Conservation (phyloP, 2,888 invertebrate species). For the Meta bourneti region DNA sequence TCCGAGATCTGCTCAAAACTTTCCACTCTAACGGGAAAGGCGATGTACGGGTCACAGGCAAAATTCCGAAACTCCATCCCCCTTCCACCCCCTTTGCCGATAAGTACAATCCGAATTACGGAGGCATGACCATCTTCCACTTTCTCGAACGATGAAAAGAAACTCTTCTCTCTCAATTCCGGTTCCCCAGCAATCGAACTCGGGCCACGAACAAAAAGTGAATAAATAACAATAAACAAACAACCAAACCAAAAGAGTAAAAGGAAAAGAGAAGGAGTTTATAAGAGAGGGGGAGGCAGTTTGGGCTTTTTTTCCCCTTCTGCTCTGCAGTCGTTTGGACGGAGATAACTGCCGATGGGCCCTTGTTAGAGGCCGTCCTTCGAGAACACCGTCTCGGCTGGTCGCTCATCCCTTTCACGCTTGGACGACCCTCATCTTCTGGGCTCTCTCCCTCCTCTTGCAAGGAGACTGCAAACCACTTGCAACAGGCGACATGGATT, state of each 20-base stretch:
- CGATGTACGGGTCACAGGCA: neutral
- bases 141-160: constrained; percentile 2
- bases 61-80: neutral
- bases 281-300: neutral
- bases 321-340: neutral
- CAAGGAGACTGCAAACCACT: neutral
- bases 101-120: constrained; percentile 24
- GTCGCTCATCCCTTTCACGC: constrained; percentile 61
- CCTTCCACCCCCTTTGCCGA: neutral
- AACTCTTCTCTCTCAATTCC: neutral
- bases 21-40: too few relatives aligned
- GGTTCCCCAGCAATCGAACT: constrained; percentile 41
- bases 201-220: constrained; percentile 5
- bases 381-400: constrained; percentile 62
- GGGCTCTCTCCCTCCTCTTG: neutral
- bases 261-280: neutral
- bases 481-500: constrained; percentile 50
- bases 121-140: constrained; percentile 43
- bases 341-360: constrained; percentile 14
- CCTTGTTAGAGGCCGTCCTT: constrained; percentile 55
- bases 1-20: too few relatives aligned
- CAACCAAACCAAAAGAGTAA: neutral
- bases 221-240: constrained; percentile 30
- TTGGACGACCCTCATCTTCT: constrained; percentile 29
- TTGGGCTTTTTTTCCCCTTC: neutral